These are phyloP conservation scores for Mohoua ochrocephala DNA, from an alignment of 2,113 vertebrate genomes.

Conservation along the genomic window DNA sequence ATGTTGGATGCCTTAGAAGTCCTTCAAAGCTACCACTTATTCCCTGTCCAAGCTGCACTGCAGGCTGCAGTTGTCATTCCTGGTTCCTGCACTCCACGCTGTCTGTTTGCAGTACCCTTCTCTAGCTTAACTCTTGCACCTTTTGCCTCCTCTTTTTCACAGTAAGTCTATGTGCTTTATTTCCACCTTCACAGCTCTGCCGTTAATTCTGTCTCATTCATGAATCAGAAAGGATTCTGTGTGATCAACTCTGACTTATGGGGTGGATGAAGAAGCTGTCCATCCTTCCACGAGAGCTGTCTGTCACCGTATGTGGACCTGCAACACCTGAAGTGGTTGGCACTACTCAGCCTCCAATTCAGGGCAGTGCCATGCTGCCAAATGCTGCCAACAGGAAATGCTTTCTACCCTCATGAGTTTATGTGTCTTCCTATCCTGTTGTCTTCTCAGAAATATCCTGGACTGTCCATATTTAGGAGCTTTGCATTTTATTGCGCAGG, in stretches of 20 bases:
- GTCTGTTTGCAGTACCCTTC: not conserved
- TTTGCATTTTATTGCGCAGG: not conserved
- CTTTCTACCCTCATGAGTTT: not conserved
- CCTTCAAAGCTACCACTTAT: not conserved
- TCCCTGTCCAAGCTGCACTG: not conserved
- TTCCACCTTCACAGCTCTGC: not conserved
- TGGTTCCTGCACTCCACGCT: not conserved
- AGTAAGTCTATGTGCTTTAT: not conserved
- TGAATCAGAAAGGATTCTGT: not conserved
- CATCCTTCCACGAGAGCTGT: not conserved
- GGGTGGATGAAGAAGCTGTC: not conserved
- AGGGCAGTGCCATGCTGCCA: accelerated
- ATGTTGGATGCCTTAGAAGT: not conserved
- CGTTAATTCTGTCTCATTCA: not conserved
- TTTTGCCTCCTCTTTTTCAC: not conserved
- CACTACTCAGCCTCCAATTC: not conserved
- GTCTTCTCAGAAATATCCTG: not conserved
- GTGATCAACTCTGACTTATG: not conserved
- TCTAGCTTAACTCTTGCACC: not conserved
- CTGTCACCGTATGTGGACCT: not conserved
- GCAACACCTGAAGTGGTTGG: not conserved
- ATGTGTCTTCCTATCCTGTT: not conserved
- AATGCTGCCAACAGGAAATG: not conserved
- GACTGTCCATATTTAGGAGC: not conserved
- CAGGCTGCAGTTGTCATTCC: not conserved